These are phyloP conservation scores for Aurelia sp. DNA, from an alignment of 30 jellyfish, hydroid and myxozoan species.

Conservation along the genomic window DNA sequence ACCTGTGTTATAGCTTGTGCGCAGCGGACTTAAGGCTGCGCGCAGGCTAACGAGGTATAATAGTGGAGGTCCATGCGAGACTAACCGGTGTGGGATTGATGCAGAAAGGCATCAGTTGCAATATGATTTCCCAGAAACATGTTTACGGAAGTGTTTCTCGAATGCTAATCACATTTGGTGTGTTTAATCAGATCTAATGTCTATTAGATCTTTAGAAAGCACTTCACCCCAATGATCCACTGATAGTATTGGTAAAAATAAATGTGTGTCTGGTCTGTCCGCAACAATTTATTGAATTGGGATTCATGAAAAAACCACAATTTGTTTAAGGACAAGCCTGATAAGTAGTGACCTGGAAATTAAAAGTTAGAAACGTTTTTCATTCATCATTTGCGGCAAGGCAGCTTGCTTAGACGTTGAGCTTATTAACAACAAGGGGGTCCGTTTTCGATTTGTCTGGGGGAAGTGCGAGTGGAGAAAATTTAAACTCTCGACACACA, in stretches of 20 bases:
- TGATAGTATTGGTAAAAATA: slow-evolving; percentile 46
- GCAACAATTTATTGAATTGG: slow-evolving; percentile 18
- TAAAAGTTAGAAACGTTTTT: neutral
- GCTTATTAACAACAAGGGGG: too few relatives aligned
- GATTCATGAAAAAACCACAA: slow-evolving; percentile 26
- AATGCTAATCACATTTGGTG: slow-evolving; percentile 60
- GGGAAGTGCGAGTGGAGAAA: too few relatives aligned
- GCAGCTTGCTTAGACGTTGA: too few relatives aligned
- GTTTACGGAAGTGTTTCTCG: slow-evolving; percentile 53
- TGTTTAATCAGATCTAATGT: slow-evolving; percentile 41
- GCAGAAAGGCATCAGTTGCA: too few relatives aligned
- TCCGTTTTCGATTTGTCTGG: too few relatives aligned
- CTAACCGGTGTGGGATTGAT: too few relatives aligned
- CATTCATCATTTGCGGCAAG: neutral
- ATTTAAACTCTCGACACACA: too few relatives aligned
- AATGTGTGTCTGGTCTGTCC: slow-evolving; percentile 15
- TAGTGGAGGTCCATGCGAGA: too few relatives aligned
- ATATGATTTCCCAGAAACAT: slow-evolving; percentile 20
- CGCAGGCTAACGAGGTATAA: too few relatives aligned
- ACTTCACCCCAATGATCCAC: slow-evolving; percentile 29
- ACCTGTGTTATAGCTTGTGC: too few relatives aligned
- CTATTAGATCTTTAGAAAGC: slow-evolving; percentile 27
- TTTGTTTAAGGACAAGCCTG: slow-evolving; percentile 33
- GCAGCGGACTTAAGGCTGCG: too few relatives aligned
- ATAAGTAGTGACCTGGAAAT: slow-evolving; percentile 44